A percentile compares a stretch with the other conserved stretches of the same genome.
Evolutionary conservation across 2,888 invertebrate species (phyloP).

Genomic region (Tipula confusa): DNA sequence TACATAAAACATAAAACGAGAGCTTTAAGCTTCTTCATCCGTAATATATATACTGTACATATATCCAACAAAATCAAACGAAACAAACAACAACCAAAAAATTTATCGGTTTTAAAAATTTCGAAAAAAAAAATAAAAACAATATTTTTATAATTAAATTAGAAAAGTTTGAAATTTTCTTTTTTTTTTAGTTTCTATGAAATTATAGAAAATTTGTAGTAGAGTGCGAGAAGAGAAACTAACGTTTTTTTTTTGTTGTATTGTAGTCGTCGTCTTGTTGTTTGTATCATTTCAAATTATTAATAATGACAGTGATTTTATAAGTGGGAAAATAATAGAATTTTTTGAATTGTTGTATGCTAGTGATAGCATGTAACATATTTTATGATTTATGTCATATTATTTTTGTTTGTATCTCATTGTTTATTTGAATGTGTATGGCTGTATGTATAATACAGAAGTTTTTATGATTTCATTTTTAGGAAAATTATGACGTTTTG

Average conservation of each 20-base stretch:
- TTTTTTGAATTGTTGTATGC: not conserved
- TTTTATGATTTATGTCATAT: conserved; percentile 7
- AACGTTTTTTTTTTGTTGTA: not conserved
- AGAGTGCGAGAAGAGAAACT: not conserved
- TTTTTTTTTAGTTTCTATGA: not conserved
- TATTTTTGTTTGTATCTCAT: not conserved
- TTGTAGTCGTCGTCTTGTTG: not conserved
- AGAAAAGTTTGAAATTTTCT: not conserved
- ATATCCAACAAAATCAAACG: too few relatives aligned
- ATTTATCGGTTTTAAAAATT: not conserved
- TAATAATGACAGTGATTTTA: conserved; percentile 20
- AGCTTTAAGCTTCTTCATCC: conserved; percentile 15
- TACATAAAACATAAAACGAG: not conserved
- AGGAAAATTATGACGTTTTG: not conserved
- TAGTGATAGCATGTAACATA: conserved; percentile 25
- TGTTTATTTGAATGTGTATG: not conserved
- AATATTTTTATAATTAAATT: conserved; percentile 21
- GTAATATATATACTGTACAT: not conserved
- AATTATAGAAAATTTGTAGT: not conserved
- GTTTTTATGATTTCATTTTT: not conserved
- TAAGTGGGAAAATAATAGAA: conserved; percentile 6
- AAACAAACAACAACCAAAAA: too few relatives aligned
- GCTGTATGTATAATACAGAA: not conserved
- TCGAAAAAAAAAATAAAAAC: not conserved
- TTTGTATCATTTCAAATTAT: conserved; percentile 16